phyloP scores from a whole-genome alignment of 2,797 vertebrate genomes.

The Sebastes dallii region DNA sequence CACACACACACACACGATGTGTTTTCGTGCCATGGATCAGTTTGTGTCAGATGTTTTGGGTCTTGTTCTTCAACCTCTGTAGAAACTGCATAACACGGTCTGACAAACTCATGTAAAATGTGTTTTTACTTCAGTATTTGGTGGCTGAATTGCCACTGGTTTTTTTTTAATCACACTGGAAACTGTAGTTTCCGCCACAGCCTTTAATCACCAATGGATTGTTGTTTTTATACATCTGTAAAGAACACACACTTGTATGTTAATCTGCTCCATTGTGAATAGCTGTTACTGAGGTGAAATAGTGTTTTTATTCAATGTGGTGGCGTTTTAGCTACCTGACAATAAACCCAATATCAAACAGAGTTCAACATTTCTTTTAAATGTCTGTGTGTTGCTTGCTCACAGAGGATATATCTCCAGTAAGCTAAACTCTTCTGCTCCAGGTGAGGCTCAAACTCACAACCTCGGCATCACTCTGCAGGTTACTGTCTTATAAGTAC shows the following conservation, averaged over 20 bases:
- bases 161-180: background rate
- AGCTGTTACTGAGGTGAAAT: conserved; percentile 75
- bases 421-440: accelerated
- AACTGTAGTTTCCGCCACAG: conserved; percentile 1
- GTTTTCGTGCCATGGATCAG: conserved; percentile 4
- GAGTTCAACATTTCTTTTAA: background rate
- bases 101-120: background rate
- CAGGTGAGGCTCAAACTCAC: conserved; percentile 15
- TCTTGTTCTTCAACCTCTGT: background rate
- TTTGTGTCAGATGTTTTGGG: background rate
- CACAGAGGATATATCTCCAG: accelerated
- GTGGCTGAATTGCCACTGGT: conserved; percentile 5
- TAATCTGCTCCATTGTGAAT: conserved; percentile 75
- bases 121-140: conserved; percentile 16
- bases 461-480: background rate
- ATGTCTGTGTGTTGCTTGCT: background rate
- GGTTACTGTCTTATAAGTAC: background rate
- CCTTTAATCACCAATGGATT: conserved; percentile 33
- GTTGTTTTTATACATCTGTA: conserved; percentile 67
- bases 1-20: background rate
- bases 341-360: conserved; percentile 41
- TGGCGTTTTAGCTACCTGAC: conserved; percentile 93
- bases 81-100: background rate
- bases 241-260: conserved; percentile 70
- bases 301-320: conserved; percentile 67